Evolutionary conservation across 2,888 invertebrate genomes (phyloP), one percentile per base, ranked within the genome.

Genomic region (Belgica antarctica): DNA sequence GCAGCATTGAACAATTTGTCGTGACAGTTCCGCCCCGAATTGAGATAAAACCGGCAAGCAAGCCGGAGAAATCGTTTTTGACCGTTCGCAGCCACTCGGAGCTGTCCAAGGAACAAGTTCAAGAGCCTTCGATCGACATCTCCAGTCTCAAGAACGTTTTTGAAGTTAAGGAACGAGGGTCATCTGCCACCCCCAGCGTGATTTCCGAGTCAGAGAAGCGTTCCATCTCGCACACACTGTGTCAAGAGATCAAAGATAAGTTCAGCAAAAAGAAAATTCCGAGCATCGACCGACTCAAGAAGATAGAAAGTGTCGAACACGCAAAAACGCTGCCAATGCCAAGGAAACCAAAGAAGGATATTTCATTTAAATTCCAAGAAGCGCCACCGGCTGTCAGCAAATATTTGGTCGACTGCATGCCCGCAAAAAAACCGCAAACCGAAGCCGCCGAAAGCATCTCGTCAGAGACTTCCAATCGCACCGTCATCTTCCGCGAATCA

Each of bases 401-500:
- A 68, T 68, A 68, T 57, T 28, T 68, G 22, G 65, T 12, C n/a
- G 68, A 68, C 24, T 31, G 28, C 28, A 22, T 41, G 17, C 70
- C 61, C 1, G 7, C 19, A 5, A 22, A 19, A 10, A 73, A 74
- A 73, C 71, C 10, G 5, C 62, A 19, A 62, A 66, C 62, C 19
- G 89, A 88, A 79, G 86, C 86, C 0, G n/a, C n/a, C n/a, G 89
- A 89, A 76, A 89, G 88, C 68, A 86, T 84, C 1, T 87, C 88
- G 75, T 89, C 89, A 0, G 89, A 89, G 74, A 83, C 87, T 57
- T 89, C 89, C 0, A 85, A 85, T 59, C 85, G 82, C 77, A 89
- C 89, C 0, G 88, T 88, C 0, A 86, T 89, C 69, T 84, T 83
- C 73, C 81, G 83, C 46, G 83, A 81, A 7, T 81, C 82, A 1